Evolutionary conservation across 2,888 invertebrate species (phyloP), one percentile per base, ranked within the genome.

Genomic region (Drosophila formosana): DNA sequence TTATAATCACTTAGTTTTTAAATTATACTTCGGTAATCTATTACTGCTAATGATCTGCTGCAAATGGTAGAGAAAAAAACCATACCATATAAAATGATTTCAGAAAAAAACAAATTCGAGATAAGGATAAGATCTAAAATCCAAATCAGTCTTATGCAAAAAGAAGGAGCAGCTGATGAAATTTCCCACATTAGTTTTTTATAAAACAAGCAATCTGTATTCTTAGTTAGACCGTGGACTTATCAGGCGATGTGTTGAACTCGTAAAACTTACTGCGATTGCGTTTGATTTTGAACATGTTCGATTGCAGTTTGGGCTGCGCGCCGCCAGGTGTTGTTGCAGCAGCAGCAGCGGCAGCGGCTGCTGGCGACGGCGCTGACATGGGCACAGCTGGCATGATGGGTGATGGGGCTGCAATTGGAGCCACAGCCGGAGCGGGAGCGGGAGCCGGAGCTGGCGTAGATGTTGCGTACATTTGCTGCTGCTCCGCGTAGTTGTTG

Each of bases 211-310:
- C 1, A 18, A 1, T 18, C 18, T 18, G 18, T 1, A 18, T 18
- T 30, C 30, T 4, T 28, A 5, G 28, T 30, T 6, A 6, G 30
- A 6, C 30, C 7, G 6, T 5, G 6, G 30, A 30, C 30, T 37
- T n/a, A 1, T 4, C n/a, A 37, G 9, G 2, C 30, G 23, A 3
- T 26, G 28, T 6, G 7, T 3, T 9, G 4, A 5, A 9, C 9
- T 8, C 11, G 1, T 3, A 52, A 60, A 49, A 93, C 95, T 95
- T 92, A 95, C 96, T 95, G 93, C 96, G 94, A 79, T 95, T 94
- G 83, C 95, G 95, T 92, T 96, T 95, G 93, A 96, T 94, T 92
- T 97, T 97, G 91, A 96, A 96, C 93, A 96, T 96, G 91, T 96
- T 97, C 47, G 95, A 94, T 80, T 92, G 92, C 49, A 92, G 80